Evolutionary conservation across 2,113 vertebrate genomes (phyloP).

Genomic region (Bettongia penicillata): DNA sequence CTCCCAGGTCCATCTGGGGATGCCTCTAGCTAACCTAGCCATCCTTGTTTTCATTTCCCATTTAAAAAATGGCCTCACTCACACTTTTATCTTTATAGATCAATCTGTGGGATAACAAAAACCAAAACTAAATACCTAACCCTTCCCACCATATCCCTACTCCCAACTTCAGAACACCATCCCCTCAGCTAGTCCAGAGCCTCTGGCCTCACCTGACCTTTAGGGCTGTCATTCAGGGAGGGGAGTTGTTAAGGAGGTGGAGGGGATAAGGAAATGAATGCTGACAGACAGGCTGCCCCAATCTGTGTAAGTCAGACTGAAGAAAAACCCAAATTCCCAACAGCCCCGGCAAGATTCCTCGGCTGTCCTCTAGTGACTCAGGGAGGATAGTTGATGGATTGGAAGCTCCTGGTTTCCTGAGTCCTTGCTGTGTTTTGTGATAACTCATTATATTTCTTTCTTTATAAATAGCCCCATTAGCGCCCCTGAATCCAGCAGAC

Average conservation of each 20-base stretch:
- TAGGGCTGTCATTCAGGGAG: neutral
- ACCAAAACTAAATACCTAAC: constrained; percentile 13
- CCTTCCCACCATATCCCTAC: constrained; percentile 15
- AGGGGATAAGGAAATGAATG: constrained; percentile 77
- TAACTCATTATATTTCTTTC: constrained; percentile 90
- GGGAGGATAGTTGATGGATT: constrained; percentile 86
- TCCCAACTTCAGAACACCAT: neutral
- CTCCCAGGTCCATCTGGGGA: neutral
- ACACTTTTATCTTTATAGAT: constrained; percentile 69
- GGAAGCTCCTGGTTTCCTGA: constrained; percentile 81
- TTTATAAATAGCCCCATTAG: constrained; percentile 90
- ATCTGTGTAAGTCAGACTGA: constrained; percentile 76
- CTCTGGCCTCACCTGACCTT: constrained; percentile 55
- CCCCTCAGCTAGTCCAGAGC: neutral
- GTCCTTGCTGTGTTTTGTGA: constrained; percentile 87
- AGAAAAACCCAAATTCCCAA: constrained; percentile 79
- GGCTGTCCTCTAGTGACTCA: constrained; percentile 80
- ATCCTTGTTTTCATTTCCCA: constrained; percentile 53
- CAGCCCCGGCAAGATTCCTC: constrained; percentile 80
- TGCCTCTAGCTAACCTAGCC: neutral
- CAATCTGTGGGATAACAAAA: constrained; percentile 54
- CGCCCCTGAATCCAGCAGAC: constrained; percentile 81
- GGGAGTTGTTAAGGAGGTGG: neutral
- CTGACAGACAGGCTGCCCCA: constrained; percentile 48
- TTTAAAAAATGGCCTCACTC: constrained; percentile 67